Evolutionary conservation across 2,888 invertebrate genomes (phyloP), one percentile per base, ranked within the genome.

Genomic region (Apodemia mormo): DNA sequence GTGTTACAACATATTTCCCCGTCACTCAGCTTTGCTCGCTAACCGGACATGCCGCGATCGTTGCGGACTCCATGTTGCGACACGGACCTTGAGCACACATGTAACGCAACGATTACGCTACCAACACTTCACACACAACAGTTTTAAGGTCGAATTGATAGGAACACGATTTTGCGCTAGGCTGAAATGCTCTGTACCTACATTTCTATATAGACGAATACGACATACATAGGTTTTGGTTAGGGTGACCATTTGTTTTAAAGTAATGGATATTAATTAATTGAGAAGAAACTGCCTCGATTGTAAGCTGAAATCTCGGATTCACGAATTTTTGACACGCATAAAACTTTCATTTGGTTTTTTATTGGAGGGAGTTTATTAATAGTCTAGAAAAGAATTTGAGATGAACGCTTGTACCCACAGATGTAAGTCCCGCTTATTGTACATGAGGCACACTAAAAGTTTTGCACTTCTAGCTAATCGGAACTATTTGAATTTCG

Each of bases 111-210:
- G 61, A 61, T 61, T 61, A 61, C 61, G 61, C 61, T 61, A 61
- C 33, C 61, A 61, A 61, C 61, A 61, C 61, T 61, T 33, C 61
- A 61, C 61, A 56, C 14, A 61, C 61, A 61, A 61, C 61, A 61
- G 33, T 29, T 33, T 30, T 61, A 61, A 61, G 61, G 61, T 33
- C 61, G 61, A 61, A 61, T 61, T 61, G 61, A 61, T 61, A 61
- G 61, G 61, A 61, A 61, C 61, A 61, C 61, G 61, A 61, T 61
- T 61, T 61, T 61, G 61, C 61, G 61, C 61, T 61, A 61, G 61
- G 61, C 14, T 61, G 61, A 49, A 49, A 49, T 49, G 49, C 49
- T 61, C 33, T 61, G 14, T 61, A 61, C 61, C 61, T 33, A 61
- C 30, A 61, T 30, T 49, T 58, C 33, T 61, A 61, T 14, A 12